These are phyloP conservation scores for Yponomeuta plumbellus DNA, from an alignment of 2,888 invertebrate genomes.

Conservation along the genomic window DNA sequence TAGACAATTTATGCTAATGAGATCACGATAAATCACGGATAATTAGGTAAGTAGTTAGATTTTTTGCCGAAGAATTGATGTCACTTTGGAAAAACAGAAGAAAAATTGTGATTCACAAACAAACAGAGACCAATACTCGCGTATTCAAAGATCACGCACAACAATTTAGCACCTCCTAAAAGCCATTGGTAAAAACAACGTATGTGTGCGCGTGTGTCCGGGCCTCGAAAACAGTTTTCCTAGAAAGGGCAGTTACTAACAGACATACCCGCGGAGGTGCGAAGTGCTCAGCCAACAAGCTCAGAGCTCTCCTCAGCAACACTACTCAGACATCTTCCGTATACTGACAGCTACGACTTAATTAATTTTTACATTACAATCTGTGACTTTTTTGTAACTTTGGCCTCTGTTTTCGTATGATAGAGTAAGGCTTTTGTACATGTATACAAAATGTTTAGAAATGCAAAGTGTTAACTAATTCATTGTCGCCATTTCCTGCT, in stretches of 20 bases:
- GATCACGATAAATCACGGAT: not conserved
- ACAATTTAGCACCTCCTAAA: constrained; percentile 59
- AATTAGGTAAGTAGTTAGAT: not conserved
- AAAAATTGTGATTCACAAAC: constrained; percentile 2
- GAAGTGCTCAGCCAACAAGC: constrained; percentile 61
- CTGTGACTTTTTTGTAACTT: not conserved
- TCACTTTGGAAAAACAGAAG: not conserved
- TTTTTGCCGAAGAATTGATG: not conserved
- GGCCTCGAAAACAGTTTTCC: constrained; percentile 46
- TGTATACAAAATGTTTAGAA: not conserved
- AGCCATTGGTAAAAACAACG: constrained; percentile 21
- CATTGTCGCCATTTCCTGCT: not conserved
- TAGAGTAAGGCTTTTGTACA: not conserved
- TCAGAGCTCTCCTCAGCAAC: constrained; percentile 21
- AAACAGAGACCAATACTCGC: not conserved
- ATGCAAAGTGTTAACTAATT: not conserved
- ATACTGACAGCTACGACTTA: constrained; percentile 34
- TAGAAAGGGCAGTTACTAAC: constrained; percentile 56
- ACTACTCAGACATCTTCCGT: not conserved
- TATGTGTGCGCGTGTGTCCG: constrained; percentile 34
- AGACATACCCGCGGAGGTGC: constrained; percentile 50
- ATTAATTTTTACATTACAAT: constrained; percentile 5
- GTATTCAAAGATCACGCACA: constrained; percentile 53
- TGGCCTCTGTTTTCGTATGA: not conserved
- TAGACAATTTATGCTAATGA: not conserved